Base-by-base conservation (phyloP, 2,888 invertebrate species). In the Synanthedon tipuliformis region DNA sequence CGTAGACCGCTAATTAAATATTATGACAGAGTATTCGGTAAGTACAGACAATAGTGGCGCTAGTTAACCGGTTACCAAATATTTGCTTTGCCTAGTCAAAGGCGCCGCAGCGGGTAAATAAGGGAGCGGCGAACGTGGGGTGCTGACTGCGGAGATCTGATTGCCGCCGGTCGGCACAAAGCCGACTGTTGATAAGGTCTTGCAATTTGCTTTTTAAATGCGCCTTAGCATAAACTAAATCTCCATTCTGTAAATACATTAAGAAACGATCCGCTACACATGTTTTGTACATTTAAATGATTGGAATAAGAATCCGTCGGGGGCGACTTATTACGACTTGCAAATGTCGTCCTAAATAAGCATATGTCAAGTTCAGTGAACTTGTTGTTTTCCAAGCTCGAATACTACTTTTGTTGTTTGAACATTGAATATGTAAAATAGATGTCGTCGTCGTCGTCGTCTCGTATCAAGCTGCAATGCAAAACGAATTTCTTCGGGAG, bases 1-100 rank as follows among this genome's bases (percentile, higher is more conserved):
- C 69, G 75, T 71, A 61, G 68, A 75, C 73, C 78, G 77, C 83
- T 86, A 83, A 86, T 86, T 85, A 86, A 84, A 86, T 84, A 85
- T 85, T 84, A 84, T 82, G 82, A 82, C 74, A 75, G 61, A 68
- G 66, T 72, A 73, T 75, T 74, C 79, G 76, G 77, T 71, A 68
- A 67, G 68, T 68, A 73, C 75, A 81, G 78, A 84, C 84, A 85
- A 85, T 81, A 59, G 73, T 69, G 66, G 74, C 75, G 77, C 76
- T 80, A 79, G 79, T 80, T 82, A 80, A 81, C 81, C 68, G 73
- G 77, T 80, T 75, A 69, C 76, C 79, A 86, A 86, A 86, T 82
- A 85, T 86, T 86, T 81, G 76, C 71, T 70, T 57, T 58, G 64
- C 60, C 67, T 75, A 78, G 76, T 78, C 86, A 86, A 86, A 85